These are phyloP conservation scores for Chascanopsetta lugubris DNA, from an alignment of 2,113 vertebrate genomes.

Conservation along the genomic window DNA sequence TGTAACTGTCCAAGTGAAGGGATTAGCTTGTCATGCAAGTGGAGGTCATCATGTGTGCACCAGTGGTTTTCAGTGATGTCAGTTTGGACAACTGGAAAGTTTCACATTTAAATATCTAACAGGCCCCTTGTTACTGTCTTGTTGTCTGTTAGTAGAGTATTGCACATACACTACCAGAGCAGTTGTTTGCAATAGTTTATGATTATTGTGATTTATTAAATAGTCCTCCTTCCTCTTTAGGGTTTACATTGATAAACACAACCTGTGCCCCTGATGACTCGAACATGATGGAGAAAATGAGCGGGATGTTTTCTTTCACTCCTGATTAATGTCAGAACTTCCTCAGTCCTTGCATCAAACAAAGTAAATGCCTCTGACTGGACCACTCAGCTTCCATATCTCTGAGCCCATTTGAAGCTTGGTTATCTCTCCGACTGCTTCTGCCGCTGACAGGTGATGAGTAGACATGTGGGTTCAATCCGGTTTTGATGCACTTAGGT, in stretches of 20 bases:
- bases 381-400: constrained; percentile 13
- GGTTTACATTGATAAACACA: not conserved
- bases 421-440: constrained; percentile 57
- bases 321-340: constrained; percentile 22
- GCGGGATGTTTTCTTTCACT: constrained; percentile 11
- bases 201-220: not conserved
- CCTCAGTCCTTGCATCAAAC: not conserved
- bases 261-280: not conserved
- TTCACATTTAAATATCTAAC: no score
- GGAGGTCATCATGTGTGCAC: constrained; percentile 18
- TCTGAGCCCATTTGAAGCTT: constrained; percentile 47
- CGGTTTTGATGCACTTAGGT: not conserved
- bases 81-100: not conserved
- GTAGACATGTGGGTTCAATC: constrained; percentile 38
- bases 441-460: constrained; percentile 55
- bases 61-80: constrained; percentile 9
- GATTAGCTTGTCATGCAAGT: constrained; percentile 33
- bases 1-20: constrained; percentile 17
- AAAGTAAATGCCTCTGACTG: not conserved
- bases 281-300: not conserved
- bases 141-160: not conserved
- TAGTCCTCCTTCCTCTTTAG: not conserved
- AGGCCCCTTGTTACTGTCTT: not conserved
- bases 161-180: not conserved
- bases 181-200: not conserved